These are phyloP conservation scores for Drosophila kanekoi DNA, from an alignment of 2,888 invertebrate genomes.

Conservation along the genomic window DNA sequence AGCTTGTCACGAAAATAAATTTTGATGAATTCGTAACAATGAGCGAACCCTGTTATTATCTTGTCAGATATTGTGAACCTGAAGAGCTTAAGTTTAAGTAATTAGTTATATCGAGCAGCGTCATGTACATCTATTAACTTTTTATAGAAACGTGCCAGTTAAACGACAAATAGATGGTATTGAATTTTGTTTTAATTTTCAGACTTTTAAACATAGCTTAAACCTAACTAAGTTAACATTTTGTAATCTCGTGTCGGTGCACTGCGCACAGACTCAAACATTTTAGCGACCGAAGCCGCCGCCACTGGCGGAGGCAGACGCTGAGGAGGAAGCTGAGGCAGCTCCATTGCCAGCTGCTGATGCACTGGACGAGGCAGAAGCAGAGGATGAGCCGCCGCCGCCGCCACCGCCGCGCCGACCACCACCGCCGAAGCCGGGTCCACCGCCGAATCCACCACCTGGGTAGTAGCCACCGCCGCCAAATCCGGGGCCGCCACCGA, in stretches of 20 bases:
- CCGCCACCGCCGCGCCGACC: slow-evolving; percentile 23
- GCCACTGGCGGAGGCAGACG: slow-evolving; percentile 19
- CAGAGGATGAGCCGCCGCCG: slow-evolving; percentile 26
- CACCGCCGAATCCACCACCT: slow-evolving; percentile 9
- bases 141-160: not conserved
- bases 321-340: slow-evolving; percentile 23
- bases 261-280: not conserved
- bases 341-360: slow-evolving; percentile 21
- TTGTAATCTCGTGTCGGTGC: slow-evolving; percentile 29
- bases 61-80: too few species aligned
- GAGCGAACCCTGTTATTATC: not conserved
- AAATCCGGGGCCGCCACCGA: slow-evolving; percentile 15
- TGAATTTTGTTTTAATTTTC: slow-evolving; percentile 26
- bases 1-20: not conserved
- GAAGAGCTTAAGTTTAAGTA: too few species aligned
- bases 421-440: slow-evolving; percentile 16
- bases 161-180: not conserved
- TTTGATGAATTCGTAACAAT: not conserved
- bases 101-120: too few species aligned
- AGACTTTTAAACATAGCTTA: slow-evolving; percentile 31
- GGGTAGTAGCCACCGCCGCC: slow-evolving; percentile 5
- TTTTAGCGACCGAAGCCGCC: slow-evolving; percentile 40
- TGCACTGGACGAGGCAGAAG: slow-evolving; percentile 39
- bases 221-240: slow-evolving; percentile 8
- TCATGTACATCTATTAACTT: not conserved